These are phyloP conservation scores for Leptestheria dahalacensis DNA, from an alignment of 1,140 invertebrate species.

Conservation along the genomic window DNA sequence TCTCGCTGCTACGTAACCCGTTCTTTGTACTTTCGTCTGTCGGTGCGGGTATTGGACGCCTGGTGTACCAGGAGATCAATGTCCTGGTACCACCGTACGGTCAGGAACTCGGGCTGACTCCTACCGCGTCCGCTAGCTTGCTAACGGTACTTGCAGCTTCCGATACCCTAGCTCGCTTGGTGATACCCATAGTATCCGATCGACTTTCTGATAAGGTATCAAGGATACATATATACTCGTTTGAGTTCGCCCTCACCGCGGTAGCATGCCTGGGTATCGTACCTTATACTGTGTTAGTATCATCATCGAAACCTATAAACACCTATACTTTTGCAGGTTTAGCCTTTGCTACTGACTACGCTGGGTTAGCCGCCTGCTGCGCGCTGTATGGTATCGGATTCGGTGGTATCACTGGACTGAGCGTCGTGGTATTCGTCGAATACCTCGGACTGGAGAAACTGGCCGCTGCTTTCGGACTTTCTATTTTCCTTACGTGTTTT, in stretches of 20 bases:
- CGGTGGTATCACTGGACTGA: slow-evolving; percentile 14
- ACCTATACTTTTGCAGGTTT: background rate
- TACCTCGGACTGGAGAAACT: slow-evolving; percentile 16
- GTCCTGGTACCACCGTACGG: slow-evolving; percentile 14
- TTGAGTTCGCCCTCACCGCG: slow-evolving; percentile 5
- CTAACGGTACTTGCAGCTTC: slow-evolving; percentile 10
- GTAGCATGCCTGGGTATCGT: slow-evolving; percentile 15
- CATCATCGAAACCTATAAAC: background rate
- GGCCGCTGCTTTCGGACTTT: slow-evolving; percentile 13
- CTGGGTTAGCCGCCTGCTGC: slow-evolving; percentile 4
- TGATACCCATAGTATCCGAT: slow-evolving; percentile 13
- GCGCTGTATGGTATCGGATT: slow-evolving; percentile 14
- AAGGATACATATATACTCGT: slow-evolving; percentile 3
- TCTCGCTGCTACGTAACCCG: slow-evolving; percentile 6
- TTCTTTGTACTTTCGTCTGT: slow-evolving; percentile 14
- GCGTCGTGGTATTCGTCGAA: slow-evolving; percentile 13
- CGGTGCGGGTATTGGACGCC: slow-evolving; percentile 6
- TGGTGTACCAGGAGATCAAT: slow-evolving; percentile 16
- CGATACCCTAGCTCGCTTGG: slow-evolving; percentile 14
- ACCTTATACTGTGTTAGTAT: background rate
- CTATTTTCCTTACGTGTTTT: slow-evolving; percentile 10
- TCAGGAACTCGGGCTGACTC: slow-evolving; percentile 9
- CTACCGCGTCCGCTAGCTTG: slow-evolving; percentile 5
- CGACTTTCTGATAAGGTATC: slow-evolving; percentile 7
- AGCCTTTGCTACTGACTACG: slow-evolving; percentile 9